A percentile compares a stretch with the other conserved stretches of the same genome.
Evolutionary conservation across 2,888 invertebrate species (phyloP).

Genomic region (Dynastes tityus): DNA sequence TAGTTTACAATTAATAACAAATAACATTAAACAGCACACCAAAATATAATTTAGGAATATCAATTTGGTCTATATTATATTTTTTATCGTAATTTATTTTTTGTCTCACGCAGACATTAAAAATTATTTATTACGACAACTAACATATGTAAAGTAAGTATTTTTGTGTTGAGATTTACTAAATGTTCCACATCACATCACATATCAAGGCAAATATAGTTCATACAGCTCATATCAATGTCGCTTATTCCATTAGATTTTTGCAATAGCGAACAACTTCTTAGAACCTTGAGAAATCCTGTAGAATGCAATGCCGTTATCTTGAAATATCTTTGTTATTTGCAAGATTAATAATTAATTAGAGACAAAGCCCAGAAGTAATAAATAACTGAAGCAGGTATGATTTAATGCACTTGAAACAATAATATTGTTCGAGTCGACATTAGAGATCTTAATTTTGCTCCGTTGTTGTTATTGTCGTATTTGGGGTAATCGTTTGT

Average conservation of each 20-base stretch:
- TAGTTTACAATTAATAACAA: too few relatives aligned
- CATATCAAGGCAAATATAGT: neutral
- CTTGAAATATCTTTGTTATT: constrained; percentile 1
- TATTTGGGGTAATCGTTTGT: neutral
- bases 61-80: too few relatives aligned
- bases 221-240: neutral
- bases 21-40: too few relatives aligned
- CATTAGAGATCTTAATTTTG: too few relatives aligned
- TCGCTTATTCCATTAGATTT: constrained; percentile 21
- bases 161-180: neutral
- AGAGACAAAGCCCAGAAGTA: too few relatives aligned
- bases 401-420: too few relatives aligned
- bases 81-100: too few relatives aligned
- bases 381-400: too few relatives aligned
- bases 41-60: too few relatives aligned
- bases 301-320: constrained; percentile 37
- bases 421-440: neutral
- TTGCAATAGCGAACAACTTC: neutral
- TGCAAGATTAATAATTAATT: too few relatives aligned
- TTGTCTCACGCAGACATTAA: neutral
- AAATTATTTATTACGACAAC: neutral
- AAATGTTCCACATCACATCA: neutral
- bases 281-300: constrained; percentile 15
- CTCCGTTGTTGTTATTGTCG: neutral
- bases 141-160: neutral